Percentiles rank a stretch among this genome's conserved stretches.
Conservation (phyloP, 2,797 vertebrate species). For the Onychomys torridus region DNA sequence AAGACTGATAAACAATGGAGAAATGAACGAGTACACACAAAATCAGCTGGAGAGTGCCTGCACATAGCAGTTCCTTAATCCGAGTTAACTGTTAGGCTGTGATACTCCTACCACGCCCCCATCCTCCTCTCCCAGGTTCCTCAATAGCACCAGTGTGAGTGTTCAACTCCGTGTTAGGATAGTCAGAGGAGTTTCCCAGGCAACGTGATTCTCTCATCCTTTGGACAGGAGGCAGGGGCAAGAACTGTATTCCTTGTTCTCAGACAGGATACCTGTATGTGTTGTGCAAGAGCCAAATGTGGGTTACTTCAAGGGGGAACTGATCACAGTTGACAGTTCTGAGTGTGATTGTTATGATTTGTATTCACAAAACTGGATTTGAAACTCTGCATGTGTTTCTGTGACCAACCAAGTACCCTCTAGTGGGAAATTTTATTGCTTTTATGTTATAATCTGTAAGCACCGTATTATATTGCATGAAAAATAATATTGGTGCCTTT, state of each 20-base stretch:
- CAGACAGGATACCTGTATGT: neutral
- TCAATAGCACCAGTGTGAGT: neutral
- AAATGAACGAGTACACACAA: rapidly evolving
- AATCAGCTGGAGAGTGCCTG: neutral
- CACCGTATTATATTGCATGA: neutral
- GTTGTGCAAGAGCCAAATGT: neutral
- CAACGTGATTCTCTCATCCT: neutral
- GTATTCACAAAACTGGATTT: neutral
- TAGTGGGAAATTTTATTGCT: conserved; percentile 11
- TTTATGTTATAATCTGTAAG: neutral
- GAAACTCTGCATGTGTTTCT: neutral
- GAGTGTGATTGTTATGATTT: neutral
- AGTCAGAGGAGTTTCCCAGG: neutral
- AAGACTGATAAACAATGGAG: neutral
- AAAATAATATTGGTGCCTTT: conserved; percentile 11
- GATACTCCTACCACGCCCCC: rapidly evolving
- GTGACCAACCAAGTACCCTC: neutral
- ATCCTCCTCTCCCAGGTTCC: neutral
- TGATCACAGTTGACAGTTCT: neutral
- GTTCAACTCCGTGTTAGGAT: neutral
- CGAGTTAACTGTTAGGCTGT: rapidly evolving
- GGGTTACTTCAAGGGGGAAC: neutral
- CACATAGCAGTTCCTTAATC: neutral
- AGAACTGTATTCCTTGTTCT: neutral
- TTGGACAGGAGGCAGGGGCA: neutral